A percentile compares a stretch with the other conserved stretches of the same genome.
Evolutionary conservation across 2,888 invertebrate species (phyloP).

Genomic region (Coremacera marginata): DNA sequence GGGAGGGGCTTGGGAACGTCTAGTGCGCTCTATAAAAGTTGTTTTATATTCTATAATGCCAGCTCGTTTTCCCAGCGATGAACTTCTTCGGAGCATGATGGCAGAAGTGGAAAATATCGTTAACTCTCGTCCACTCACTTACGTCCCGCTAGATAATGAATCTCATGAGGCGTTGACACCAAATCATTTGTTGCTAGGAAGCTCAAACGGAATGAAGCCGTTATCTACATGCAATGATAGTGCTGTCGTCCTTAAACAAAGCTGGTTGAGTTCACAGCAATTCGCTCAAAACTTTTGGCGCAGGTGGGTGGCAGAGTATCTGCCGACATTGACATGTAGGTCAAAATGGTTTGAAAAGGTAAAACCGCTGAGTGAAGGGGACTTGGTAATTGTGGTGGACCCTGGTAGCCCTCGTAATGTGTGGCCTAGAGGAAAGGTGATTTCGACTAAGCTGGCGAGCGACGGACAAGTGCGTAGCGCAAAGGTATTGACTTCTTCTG

Average conservation of each 20-base stretch:
- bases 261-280: conserved; percentile 42
- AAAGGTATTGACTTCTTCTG: too few species aligned
- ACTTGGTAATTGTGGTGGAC: too few species aligned
- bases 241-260: conserved; percentile 37
- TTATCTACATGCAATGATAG: conserved; percentile 39
- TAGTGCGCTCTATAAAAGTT: conserved; percentile 43
- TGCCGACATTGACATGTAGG: conserved; percentile 32
- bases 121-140: too few species aligned
- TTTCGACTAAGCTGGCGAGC: too few species aligned
- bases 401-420: too few species aligned
- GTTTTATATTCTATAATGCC: conserved; percentile 44
- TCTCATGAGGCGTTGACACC: conserved; percentile 51
- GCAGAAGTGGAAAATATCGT: conserved; percentile 47
- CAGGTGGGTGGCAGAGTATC: conserved; percentile 40
- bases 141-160: too few species aligned
- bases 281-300: conserved; percentile 45
- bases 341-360: conserved; percentile 37
- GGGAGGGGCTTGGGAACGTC: conserved; percentile 45
- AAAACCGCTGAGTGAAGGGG: too few species aligned
- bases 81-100: conserved; percentile 38
- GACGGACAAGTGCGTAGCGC: too few species aligned
- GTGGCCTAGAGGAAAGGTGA: background rate
- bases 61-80: conserved; percentile 47
- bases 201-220: conserved; percentile 44
- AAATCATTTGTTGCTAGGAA: conserved; percentile 51